Evolutionary conservation across 1,140 invertebrate species (phyloP).

Genomic region (Galendromus occidentalis): DNA sequence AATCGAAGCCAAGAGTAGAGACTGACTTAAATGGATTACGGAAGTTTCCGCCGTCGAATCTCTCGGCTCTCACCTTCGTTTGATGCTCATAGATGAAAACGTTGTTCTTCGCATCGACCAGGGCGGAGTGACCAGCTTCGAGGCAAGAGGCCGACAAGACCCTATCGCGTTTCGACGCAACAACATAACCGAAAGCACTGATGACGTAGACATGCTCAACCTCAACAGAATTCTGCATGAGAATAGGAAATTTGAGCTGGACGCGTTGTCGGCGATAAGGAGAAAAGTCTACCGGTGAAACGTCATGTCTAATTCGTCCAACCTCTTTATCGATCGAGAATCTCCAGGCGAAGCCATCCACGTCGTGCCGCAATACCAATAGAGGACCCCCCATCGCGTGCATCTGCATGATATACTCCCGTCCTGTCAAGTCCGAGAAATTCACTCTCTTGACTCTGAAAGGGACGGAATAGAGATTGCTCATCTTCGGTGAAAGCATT

Average conservation of each 20-base stretch:
- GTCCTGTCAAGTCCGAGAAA: background rate
- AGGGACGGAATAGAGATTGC: background rate
- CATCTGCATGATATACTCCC: background rate
- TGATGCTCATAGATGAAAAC: no score
- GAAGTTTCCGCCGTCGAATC: no score
- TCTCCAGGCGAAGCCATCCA: background rate
- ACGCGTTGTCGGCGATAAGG: background rate
- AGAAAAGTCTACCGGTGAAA: background rate
- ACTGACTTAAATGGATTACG: no score
- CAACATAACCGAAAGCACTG: background rate
- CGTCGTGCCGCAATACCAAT: background rate
- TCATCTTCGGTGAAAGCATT: background rate
- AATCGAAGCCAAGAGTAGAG: no score
- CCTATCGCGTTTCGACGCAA: background rate
- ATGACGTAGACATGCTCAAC: background rate
- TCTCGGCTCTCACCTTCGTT: no score
- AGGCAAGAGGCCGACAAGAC: background rate
- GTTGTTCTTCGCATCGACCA: no score
- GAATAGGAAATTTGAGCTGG: no score
- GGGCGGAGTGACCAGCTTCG: no score
- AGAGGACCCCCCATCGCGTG: background rate
- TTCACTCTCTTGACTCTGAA: background rate
- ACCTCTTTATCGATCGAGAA: background rate
- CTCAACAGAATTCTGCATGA: background rate
- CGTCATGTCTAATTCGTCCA: background rate